Evolutionary conservation across 2,888 invertebrate genomes (phyloP).

Genomic region (Falcaria lacertinaria): DNA sequence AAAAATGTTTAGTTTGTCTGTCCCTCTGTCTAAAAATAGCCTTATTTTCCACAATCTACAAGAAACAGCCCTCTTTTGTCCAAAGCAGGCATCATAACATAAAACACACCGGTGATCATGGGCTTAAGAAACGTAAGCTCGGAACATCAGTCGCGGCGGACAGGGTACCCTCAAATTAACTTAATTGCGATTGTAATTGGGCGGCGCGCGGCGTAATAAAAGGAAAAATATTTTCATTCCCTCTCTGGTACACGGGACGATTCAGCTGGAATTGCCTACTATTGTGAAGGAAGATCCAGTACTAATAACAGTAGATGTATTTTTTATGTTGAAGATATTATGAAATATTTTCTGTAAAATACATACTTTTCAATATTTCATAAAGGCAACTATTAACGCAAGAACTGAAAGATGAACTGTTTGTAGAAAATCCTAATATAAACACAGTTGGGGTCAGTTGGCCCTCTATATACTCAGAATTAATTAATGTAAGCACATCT

Average conservation of each 20-base stretch:
- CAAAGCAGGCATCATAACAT: not conserved
- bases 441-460: no score
- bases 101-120: not conserved
- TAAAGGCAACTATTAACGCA: no score
- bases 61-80: not conserved
- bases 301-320: not conserved
- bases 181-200: conserved; percentile 71
- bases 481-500: no score
- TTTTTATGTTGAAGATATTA: not conserved
- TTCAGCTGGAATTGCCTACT: conserved; percentile 1
- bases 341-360: not conserved
- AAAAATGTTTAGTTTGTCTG: no score
- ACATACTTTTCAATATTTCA: no score
- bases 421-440: no score
- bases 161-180: conserved; percentile 61
- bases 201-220: conserved; percentile 51
- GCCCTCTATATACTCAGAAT: no score
- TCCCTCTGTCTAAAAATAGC: not conserved
- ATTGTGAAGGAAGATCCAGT: not conserved
- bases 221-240: conserved; percentile 61
- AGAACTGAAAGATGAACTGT: no score
- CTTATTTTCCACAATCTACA: not conserved
- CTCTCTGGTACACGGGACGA: conserved; percentile 14
- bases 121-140: conserved; percentile 53
- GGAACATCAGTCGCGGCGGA: conserved; percentile 38